phyloP scores from a whole-genome alignment of 2,888 invertebrate genomes.

The Dynastes tityus region DNA sequence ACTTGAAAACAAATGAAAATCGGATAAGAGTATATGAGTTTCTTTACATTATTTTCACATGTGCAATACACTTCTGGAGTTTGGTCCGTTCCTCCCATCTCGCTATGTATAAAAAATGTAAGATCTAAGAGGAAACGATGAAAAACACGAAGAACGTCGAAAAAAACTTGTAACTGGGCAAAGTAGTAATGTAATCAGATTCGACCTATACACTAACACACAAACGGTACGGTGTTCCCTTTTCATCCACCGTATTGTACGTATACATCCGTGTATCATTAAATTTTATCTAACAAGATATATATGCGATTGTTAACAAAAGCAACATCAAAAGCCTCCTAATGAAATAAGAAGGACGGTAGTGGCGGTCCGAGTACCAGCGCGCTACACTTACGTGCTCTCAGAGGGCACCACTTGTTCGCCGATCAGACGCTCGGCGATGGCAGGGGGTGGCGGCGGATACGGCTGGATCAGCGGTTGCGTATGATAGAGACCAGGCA shows the following conservation, averaged over 20 bases:
- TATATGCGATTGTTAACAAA: constrained; percentile 50
- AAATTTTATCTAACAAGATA: constrained; percentile 48
- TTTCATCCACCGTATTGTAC: constrained; percentile 15
- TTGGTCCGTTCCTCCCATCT: too few relatives aligned
- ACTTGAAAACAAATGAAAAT: too few relatives aligned
- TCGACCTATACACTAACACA: neutral
- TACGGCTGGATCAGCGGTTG: constrained; percentile 81
- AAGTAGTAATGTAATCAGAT: neutral
- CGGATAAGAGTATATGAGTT: too few relatives aligned
- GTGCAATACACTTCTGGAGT: too few relatives aligned
- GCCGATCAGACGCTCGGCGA: constrained; percentile 80
- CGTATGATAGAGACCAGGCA: constrained; percentile 77
- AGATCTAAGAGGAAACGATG: neutral
- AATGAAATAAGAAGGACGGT: constrained; percentile 41
- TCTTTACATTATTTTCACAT: too few relatives aligned
- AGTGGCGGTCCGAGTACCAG: constrained; percentile 13
- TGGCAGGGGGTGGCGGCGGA: constrained; percentile 75
- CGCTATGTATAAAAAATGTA: neutral
- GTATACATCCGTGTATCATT: constrained; percentile 30
- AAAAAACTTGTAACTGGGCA: constrained; percentile 3
- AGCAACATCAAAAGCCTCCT: constrained; percentile 53
- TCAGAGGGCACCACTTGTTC: constrained; percentile 83
- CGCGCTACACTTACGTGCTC: constrained; percentile 80
- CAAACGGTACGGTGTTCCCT: constrained; percentile 25
- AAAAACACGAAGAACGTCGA: constrained; percentile 32